Conservation (phyloP, 2,888 invertebrate species). For the Ophioninae sp. region DNA sequence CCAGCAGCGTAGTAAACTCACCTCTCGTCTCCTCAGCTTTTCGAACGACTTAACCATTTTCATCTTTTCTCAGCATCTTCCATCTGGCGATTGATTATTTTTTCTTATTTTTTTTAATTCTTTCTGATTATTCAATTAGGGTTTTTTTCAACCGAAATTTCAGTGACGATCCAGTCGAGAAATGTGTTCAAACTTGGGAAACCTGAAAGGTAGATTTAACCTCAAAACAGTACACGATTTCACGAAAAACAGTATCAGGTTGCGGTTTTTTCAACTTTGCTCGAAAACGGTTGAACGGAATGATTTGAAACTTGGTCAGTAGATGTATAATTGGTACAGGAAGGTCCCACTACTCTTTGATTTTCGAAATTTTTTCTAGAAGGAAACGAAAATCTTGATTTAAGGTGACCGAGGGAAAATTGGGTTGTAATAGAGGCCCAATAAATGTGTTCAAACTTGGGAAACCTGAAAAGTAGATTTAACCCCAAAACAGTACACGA, state of each 20-base stretch:
- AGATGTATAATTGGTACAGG: background rate
- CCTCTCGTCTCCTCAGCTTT: slow-evolving; percentile 21
- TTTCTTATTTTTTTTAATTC: background rate
- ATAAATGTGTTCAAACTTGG: background rate
- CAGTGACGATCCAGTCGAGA: background rate
- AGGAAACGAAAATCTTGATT: background rate
- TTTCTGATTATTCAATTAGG: background rate
- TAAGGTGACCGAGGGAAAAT: background rate
- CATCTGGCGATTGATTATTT: background rate
- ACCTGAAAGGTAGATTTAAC: background rate
- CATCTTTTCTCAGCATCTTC: slow-evolving; percentile 3
- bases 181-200: background rate
- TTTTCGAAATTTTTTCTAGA: background rate
- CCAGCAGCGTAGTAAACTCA: slow-evolving; percentile 41
- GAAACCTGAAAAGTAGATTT: background rate
- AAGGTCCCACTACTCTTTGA: no score
- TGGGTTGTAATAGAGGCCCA: no score
- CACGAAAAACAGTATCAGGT: background rate
- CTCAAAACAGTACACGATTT: background rate
- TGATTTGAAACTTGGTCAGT: slow-evolving; percentile 13
- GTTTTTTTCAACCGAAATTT: background rate
- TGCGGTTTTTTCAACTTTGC: background rate
- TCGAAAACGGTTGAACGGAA: background rate
- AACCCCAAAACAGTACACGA: background rate
- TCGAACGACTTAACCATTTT: slow-evolving; percentile 18